Base-by-base conservation (phyloP, 2,113 vertebrate genomes). In the Columba livia region DNA sequence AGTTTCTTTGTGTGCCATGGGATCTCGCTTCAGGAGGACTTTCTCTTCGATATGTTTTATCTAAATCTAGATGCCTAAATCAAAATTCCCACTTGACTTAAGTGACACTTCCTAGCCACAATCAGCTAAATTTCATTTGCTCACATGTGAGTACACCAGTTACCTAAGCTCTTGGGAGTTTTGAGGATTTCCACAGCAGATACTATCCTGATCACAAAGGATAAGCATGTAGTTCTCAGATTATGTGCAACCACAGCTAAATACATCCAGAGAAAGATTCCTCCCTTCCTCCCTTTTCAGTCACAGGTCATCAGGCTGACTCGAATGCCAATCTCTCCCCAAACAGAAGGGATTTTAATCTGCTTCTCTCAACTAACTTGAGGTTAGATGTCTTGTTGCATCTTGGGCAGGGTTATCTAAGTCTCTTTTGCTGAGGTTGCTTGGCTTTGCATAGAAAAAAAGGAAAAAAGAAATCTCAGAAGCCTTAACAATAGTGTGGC, bases 371-470 rank as follows among this genome's bases (percentile, higher is more conserved):
- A 57, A 32, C 2, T 11, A 58, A 1, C 12, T 38, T 60, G 48
- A 42, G 34, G 29, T 9, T 44, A 56, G 3, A 1, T 81, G 8
- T 12, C 23, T n/a, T 2, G 0, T 3, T 84, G n/a, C 48, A 42
- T 47, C 56, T 84, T 89, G 10, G 54, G 7, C 17, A 78, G 14
- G 6, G 2, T 1, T 40, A 28, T 61, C 18, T 53, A 61, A 54
- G 8, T 38, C 12, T 66, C 19, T 47, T 0, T 2, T 62, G 32
- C 14, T 9, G 2, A 72, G 3, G 1, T 13, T 88, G 15, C 5
- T 61, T 62, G 16, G 9, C 5, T 94, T 91, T 85, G 10, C 12
- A 69, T 4, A 4, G 34, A 50, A 71, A 56, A 89, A 10, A 10
- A 56, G 12, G 16, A 50, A 34, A 88, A 81, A 71, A 42, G 12